phyloP scores from a whole-genome alignment of 2,888 invertebrate genomes.

The Laspeyria flexula region DNA sequence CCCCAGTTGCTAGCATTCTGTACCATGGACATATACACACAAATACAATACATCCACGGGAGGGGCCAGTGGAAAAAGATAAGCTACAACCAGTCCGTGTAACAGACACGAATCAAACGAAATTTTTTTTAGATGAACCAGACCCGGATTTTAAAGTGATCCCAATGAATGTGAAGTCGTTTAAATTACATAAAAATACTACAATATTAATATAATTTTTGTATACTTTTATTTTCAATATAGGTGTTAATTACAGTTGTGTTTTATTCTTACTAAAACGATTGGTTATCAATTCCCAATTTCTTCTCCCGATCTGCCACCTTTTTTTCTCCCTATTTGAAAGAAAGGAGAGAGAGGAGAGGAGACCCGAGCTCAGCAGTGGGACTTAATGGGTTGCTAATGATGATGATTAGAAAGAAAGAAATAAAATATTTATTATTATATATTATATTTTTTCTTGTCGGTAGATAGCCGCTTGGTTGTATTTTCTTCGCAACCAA shows the following conservation, averaged over 20 bases:
- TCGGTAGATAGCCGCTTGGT: too few species aligned
- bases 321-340: too few species aligned
- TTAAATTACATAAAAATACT: not conserved
- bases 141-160: conserved; percentile 46
- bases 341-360: too few species aligned
- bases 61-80: conserved; percentile 9
- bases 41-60: conserved; percentile 31
- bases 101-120: conserved; percentile 36
- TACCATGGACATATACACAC: conserved; percentile 61
- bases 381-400: too few species aligned
- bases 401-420: too few species aligned
- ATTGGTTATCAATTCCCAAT: too few species aligned
- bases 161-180: conserved; percentile 7
- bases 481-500: too few species aligned
- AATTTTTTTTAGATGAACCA: conserved; percentile 57
- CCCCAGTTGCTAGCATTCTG: conserved; percentile 47
- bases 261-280: not conserved
- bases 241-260: not conserved
- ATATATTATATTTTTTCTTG: too few species aligned
- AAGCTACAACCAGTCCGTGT: conserved; percentile 10
- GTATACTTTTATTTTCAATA: conserved; percentile 9
- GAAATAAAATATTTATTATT: too few species aligned
- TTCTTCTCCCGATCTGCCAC: too few species aligned
- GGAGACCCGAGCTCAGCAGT: too few species aligned
- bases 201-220: conserved; percentile 1